Percentiles rank a stretch among this genome's conserved stretches.
These are phyloP conservation scores for Chymomyza caudatula DNA, from an alignment of 2,888 invertebrate species.

Conservation along the genomic window DNA sequence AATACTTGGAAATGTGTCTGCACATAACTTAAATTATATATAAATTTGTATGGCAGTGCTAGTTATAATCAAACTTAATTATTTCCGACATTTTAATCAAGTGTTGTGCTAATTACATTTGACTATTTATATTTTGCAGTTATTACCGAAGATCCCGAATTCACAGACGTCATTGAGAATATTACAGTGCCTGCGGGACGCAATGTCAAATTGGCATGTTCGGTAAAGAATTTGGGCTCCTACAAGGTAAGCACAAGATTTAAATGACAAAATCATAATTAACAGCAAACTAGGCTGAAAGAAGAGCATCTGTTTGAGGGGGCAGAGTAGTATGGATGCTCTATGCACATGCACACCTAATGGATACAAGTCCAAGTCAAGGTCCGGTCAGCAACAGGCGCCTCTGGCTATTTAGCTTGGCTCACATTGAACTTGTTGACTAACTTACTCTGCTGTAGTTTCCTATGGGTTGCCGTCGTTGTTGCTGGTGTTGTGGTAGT, in stretches of 20 bases:
- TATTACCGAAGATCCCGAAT: conserved; percentile 91
- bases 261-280: conserved; percentile 13
- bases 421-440: conserved; percentile 58
- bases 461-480: conserved; percentile 34
- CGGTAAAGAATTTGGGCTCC: conserved; percentile 78
- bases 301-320: not conserved
- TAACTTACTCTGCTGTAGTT: conserved; percentile 25
- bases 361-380: conserved; percentile 30
- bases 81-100: not conserved
- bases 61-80: conserved; percentile 7
- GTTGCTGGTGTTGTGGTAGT: conserved; percentile 16
- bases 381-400: conserved; percentile 24
- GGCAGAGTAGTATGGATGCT: conserved; percentile 8
- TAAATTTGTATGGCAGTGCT: not conserved
- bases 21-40: not conserved
- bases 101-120: conserved; percentile 25
- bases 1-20: not conserved
- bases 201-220: conserved; percentile 78
- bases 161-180: conserved; percentile 93
- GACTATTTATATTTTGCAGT: conserved; percentile 79
- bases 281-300: not conserved
- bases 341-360: not conserved
- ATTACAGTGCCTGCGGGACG: conserved; percentile 86
- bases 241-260: conserved; percentile 75
- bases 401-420: not conserved